phyloP scores from a whole-genome alignment of 2,888 invertebrate species.

The Timema cristinae region DNA sequence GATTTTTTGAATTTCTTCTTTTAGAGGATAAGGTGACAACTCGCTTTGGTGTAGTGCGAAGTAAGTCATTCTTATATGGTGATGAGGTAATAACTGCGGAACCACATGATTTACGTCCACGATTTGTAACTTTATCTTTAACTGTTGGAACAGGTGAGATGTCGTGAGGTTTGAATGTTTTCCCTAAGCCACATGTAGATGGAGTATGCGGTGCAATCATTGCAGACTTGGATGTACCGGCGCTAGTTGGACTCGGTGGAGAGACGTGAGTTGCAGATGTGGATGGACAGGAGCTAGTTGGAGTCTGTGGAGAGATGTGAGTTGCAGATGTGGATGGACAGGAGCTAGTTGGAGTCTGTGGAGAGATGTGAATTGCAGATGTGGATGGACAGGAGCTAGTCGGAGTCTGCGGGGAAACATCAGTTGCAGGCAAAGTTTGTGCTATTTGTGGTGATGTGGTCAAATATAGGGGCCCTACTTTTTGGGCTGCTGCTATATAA shows the following conservation, averaged over 20 bases:
- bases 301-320: neutral
- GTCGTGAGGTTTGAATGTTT: neutral
- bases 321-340: neutral
- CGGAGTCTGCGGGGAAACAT: neutral
- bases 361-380: neutral
- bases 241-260: too few relatives aligned
- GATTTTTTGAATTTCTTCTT: neutral
- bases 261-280: too few relatives aligned
- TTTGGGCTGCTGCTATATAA: neutral
- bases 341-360: neutral
- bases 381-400: neutral
- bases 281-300: neutral
- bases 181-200: neutral
- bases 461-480: neutral
- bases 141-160: conserved; percentile 9
- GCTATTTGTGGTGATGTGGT: too few relatives aligned
- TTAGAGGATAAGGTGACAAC: too few relatives aligned
- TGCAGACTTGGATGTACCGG: too few relatives aligned
- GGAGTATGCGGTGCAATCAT: too few relatives aligned
- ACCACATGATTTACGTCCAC: too few relatives aligned
- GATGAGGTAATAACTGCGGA: too few relatives aligned
- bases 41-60: too few relatives aligned
- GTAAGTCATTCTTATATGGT: too few relatives aligned
- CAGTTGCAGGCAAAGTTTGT: too few relatives aligned
- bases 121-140: too few relatives aligned